These are phyloP conservation scores for Drosophila neocordata DNA, from an alignment of 1,140 invertebrate species.

Conservation along the genomic window DNA sequence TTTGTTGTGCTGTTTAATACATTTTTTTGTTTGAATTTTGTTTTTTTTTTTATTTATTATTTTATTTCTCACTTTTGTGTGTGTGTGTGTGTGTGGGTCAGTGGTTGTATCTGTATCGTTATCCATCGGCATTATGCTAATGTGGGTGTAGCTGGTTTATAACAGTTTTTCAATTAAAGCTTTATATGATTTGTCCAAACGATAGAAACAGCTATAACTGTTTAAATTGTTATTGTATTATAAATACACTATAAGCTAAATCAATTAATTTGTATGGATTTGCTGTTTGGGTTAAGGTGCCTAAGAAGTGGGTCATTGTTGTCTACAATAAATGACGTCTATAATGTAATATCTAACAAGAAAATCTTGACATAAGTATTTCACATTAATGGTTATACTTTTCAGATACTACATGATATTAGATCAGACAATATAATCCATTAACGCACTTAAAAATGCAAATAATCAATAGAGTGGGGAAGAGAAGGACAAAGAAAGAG, in stretches of 20 bases:
- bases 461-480: not conserved
- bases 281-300: slow-evolving; percentile 15
- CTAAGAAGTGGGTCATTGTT: slow-evolving; percentile 62
- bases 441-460: slow-evolving; percentile 13
- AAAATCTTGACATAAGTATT: not conserved
- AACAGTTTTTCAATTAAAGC: slow-evolving; percentile 55
- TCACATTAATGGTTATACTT: no score
- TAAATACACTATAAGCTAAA: slow-evolving; percentile 1
- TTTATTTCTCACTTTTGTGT: not conserved
- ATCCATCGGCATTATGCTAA: slow-evolving; percentile 52
- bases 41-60: not conserved
- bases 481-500: not conserved
- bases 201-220: slow-evolving; percentile 57
- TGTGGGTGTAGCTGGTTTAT: slow-evolving; percentile 72
- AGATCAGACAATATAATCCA: slow-evolving; percentile 11
- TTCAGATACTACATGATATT: no score
- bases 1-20: no score
- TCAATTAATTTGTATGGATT: slow-evolving; percentile 25
- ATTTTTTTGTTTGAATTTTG: not conserved
- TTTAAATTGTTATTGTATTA: slow-evolving; percentile 36
- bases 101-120: slow-evolving; percentile 14
- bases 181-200: slow-evolving; percentile 39
- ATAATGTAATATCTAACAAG: slow-evolving; percentile 1
- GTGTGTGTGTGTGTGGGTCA: slow-evolving; percentile 17
- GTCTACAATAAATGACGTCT: not conserved